phyloP scores from a whole-genome alignment of 1,140 invertebrate genomes.

The Drosophila chauvacae region DNA sequence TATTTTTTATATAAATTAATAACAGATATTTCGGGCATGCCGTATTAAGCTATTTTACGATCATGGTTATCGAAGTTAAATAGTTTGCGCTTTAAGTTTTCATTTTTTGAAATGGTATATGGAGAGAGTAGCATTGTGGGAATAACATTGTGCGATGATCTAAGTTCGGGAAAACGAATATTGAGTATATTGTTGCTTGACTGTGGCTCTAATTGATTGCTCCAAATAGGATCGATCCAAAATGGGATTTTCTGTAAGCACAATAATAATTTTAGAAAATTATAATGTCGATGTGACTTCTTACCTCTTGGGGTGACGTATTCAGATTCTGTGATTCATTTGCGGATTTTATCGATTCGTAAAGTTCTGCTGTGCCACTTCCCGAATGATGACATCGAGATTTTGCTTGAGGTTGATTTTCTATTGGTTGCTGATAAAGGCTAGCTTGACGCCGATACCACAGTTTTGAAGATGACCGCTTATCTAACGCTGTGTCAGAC shows the following conservation, averaged over 20 bases:
- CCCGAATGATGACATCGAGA: neutral
- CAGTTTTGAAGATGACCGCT: conserved; percentile 51
- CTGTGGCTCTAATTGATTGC: conserved; percentile 47
- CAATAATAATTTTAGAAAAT: neutral
- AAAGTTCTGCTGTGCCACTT: conserved; percentile 27
- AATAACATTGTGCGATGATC: conserved; percentile 58
- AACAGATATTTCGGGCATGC: neutral
- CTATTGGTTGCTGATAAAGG: conserved; percentile 11
- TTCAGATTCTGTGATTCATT: conserved; percentile 84
- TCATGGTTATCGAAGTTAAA: conserved; percentile 79
- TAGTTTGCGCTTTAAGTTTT: conserved; percentile 76
- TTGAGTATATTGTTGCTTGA: conserved; percentile 55
- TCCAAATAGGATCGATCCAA: conserved; percentile 84
- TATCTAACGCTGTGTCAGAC: conserved; percentile 20
- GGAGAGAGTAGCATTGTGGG: conserved; percentile 71
- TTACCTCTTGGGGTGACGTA: conserved; percentile 83
- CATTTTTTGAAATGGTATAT: conserved; percentile 77
- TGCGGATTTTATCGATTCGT: conserved; percentile 49
- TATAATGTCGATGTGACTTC: neutral
- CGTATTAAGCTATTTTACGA: conserved; percentile 72
- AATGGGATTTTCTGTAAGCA: conserved; percentile 67
- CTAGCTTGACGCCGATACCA: conserved; percentile 63
- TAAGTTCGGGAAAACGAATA: conserved; percentile 69
- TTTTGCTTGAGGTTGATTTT: conserved; percentile 4
- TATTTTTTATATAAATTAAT: neutral